Conservation (phyloP, 2,113 vertebrate genomes). For the Galemys pyrenaicus region DNA sequence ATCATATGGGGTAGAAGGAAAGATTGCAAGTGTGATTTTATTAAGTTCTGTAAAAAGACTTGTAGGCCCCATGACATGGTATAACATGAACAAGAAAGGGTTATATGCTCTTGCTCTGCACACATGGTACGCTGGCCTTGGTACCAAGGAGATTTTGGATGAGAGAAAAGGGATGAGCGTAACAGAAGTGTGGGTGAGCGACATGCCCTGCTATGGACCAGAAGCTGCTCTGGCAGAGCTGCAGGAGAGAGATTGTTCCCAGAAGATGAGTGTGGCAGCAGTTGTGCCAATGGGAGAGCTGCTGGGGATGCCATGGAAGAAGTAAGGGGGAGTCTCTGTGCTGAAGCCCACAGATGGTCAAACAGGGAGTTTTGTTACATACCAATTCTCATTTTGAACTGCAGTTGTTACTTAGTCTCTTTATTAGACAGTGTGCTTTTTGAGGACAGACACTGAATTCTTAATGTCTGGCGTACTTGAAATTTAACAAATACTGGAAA, state of each 20-base stretch:
- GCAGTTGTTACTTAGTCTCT: not conserved
- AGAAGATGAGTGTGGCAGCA: not conserved
- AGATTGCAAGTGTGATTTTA: not conserved
- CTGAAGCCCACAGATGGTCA: not conserved
- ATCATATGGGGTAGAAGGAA: not conserved
- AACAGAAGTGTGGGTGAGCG: not conserved
- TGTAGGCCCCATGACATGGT: not conserved
- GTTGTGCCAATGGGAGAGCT: not conserved
- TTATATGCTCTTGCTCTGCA: not conserved
- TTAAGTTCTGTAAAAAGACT: not conserved
- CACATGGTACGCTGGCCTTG: not conserved
- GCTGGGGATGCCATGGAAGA: not conserved
- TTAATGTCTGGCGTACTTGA: not conserved
- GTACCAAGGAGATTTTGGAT: not conserved
- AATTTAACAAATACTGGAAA: not conserved
- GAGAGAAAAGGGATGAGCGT: not conserved
- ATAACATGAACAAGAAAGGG: not conserved
- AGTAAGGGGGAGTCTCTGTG: not conserved
- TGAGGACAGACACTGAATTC: not conserved
- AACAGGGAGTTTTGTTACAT: not conserved
- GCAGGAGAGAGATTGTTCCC: not conserved
- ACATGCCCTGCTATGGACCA: not conserved
- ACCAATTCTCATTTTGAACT: not conserved
- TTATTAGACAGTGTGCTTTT: not conserved
- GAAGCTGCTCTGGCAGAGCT: not conserved